phyloP scores from a whole-genome alignment of 2,797 vertebrate species.

The Lepus townsendii region DNA sequence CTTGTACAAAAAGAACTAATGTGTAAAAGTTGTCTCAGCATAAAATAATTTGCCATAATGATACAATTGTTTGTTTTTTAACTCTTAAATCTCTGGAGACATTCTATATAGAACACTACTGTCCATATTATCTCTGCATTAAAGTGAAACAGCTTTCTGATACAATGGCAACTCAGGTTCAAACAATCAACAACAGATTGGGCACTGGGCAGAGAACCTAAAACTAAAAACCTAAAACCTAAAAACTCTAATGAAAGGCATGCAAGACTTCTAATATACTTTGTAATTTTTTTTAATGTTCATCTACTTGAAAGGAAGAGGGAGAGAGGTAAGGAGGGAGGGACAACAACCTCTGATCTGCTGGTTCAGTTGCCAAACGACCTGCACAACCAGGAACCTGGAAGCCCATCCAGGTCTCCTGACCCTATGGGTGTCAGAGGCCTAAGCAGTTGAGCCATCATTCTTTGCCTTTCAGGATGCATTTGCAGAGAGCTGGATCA shows the following conservation, averaged over 20 bases:
- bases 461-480: too few relatives aligned
- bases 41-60: slow-evolving; percentile 30
- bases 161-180: slow-evolving; percentile 20
- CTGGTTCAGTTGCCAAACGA: too few relatives aligned
- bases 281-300: background rate
- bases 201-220: background rate
- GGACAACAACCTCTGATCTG: too few relatives aligned
- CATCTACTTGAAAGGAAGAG: too few relatives aligned
- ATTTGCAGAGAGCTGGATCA: too few relatives aligned
- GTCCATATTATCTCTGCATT: slow-evolving; percentile 12
- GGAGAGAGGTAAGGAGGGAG: too few relatives aligned
- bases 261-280: background rate
- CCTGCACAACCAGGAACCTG: too few relatives aligned
- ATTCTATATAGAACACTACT: background rate
- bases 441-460: too few relatives aligned
- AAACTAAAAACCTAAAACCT: background rate
- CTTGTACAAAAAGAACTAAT: slow-evolving; percentile 41
- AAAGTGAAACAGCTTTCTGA: slow-evolving; percentile 42
- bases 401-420: too few relatives aligned
- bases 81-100: slow-evolving; percentile 56
- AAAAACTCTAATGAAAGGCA: slow-evolving; percentile 32
- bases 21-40: slow-evolving; percentile 49
- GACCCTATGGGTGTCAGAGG: too few relatives aligned
- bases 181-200: background rate
- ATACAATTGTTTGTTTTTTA: background rate